Evolutionary conservation across 2,113 vertebrate species (phyloP), one percentile per base, ranked within the genome.

Genomic region (Nothoprocta pentlandii): DNA sequence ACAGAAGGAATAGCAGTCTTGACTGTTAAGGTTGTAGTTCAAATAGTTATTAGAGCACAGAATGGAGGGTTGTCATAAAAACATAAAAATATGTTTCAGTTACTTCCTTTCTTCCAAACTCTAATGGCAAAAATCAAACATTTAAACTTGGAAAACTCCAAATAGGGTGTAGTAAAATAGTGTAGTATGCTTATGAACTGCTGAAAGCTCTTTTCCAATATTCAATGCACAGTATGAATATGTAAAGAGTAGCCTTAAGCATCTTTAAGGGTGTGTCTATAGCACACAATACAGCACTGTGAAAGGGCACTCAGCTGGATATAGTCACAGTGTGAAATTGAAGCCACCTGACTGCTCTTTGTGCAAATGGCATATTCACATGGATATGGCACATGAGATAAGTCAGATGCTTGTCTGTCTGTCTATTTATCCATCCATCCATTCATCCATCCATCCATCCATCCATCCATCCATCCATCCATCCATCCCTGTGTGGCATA

Each of bases 281-380:
- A 74, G 68, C 36, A 82, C 90, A 80, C 36, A 59, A 34, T 46
- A 36, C 3, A 49, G 68, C n/a, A 54, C 30, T 4, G 23, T 28
- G 51, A 70, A 73, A 92, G 74, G 54, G 32, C 49, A 88, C 61
- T 20, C 73, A 93, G 67, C 79, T 95, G 82, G 54, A 64, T 95
- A 74, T 73, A 83, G 91, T 78, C 79, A 77, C 56, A 74, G 25
- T 75, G 73, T 70, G 76, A 88, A 92, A 96, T 76, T 51, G 46
- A 84, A 59, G 53, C 92, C 92, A 95, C 93, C 93, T 96, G 90
- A 96, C 96, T 93, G 96, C 46, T 96, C 95, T 95, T 94, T 95
- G 71, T 90, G 93, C 88, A 94, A 92, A 94, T 80, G 86, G 34
- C 32, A 25, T 15, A 42, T 74, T 78, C 80, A 53, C 44, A 74